Percentiles rank a stretch among this genome's conserved stretches.
These are phyloP conservation scores for Coelopa pilipes DNA, from an alignment of 2,888 invertebrate species.

Conservation along the genomic window DNA sequence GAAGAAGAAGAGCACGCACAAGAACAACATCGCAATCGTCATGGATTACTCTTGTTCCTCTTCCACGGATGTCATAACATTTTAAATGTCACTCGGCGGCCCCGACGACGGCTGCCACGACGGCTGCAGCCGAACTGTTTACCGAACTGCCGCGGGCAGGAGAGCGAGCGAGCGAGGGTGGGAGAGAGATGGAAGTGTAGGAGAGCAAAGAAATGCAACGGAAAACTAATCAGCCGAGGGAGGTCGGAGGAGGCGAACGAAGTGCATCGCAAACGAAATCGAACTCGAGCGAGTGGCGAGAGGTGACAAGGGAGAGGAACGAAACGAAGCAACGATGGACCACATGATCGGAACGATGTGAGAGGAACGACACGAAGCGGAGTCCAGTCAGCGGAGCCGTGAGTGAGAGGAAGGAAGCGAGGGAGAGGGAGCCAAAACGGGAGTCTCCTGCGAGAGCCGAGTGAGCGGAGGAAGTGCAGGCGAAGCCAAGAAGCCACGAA, in stretches of 20 bases:
- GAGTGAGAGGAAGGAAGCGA: too few relatives aligned
- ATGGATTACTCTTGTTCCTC: neutral
- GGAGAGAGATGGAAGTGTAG: neutral
- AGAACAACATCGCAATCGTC: conserved; percentile 23
- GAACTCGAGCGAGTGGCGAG: neutral
- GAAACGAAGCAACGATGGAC: too few relatives aligned
- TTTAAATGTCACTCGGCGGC: conserved; percentile 18
- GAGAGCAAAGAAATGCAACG: conserved; percentile 14
- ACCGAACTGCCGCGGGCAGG: conserved; percentile 2
- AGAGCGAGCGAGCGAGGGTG: neutral
- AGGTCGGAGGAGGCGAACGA: neutral
- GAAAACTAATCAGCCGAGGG: conserved; percentile 4
- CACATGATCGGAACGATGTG: too few relatives aligned
- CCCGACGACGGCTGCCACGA: conserved; percentile 11
- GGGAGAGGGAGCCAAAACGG: neutral
- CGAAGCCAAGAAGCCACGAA: neutral
- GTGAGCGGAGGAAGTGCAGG: neutral
- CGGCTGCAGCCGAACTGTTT: conserved; percentile 27
- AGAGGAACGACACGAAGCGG: too few relatives aligned
- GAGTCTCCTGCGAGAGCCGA: too few relatives aligned
- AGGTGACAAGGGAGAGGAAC: neutral
- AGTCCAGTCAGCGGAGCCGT: too few relatives aligned
- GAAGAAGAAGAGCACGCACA: conserved; percentile 10
- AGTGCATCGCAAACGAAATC: neutral
- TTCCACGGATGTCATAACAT: conserved; percentile 35